These are phyloP conservation scores for Ptychochromis oligacanthus DNA, from an alignment of 2,113 vertebrate species.

Conservation along the genomic window DNA sequence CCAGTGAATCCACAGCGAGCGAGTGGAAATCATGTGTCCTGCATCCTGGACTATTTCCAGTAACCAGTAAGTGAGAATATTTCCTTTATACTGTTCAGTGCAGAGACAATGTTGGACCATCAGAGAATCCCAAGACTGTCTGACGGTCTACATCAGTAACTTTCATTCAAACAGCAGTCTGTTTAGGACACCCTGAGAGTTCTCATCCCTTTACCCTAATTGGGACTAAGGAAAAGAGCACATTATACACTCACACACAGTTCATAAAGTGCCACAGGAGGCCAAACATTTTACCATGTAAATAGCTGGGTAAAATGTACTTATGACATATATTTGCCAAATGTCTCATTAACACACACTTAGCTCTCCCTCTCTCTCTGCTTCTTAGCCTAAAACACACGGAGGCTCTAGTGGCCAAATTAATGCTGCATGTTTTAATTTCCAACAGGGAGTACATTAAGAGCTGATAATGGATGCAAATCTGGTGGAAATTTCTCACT, in stretches of 20 bases:
- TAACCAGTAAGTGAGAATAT: not conserved
- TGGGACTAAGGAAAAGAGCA: conserved; percentile 20
- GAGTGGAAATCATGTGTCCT: not conserved
- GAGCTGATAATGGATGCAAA: conserved; percentile 79
- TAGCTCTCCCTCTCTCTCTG: conserved; percentile 15
- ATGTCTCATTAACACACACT: conserved; percentile 63
- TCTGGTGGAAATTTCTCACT: conserved; percentile 70
- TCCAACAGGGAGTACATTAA: conserved; percentile 75
- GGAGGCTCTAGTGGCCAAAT: conserved; percentile 77
- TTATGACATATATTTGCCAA: conserved; percentile 46
- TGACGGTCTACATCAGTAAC: not conserved
- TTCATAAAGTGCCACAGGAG: conserved; percentile 56
- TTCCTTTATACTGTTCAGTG: not conserved
- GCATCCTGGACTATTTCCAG: not conserved
- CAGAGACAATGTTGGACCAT: not conserved
- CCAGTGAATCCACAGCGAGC: not conserved
- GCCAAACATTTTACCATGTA: conserved; percentile 47
- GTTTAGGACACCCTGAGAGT: not conserved
- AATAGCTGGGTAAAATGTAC: conserved; percentile 41
- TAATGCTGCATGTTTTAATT: conserved; percentile 79
- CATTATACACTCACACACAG: not conserved
- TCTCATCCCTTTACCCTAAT: not conserved
- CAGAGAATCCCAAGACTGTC: not conserved
- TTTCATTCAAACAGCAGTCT: not conserved
- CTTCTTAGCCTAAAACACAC: conserved; percentile 38